These are phyloP conservation scores for Cremastobaeus sp. DNA, from an alignment of 2,888 invertebrate genomes.

Conservation along the genomic window DNA sequence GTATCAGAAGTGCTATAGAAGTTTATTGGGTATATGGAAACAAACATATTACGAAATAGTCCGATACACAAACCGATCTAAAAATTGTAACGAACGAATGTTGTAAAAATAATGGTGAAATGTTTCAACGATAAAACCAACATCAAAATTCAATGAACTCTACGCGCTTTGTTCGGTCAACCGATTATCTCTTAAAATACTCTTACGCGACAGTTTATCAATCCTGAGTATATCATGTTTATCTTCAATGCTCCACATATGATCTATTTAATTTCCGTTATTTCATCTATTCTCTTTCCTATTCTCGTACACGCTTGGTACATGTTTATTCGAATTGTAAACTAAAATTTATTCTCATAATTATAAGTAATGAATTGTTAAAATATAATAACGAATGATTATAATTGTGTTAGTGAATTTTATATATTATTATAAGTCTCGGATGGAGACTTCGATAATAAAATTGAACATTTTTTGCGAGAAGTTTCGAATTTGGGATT, in stretches of 20 bases:
- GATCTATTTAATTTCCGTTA: not conserved
- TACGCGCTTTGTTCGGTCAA: slow-evolving; percentile 17
- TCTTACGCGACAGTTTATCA: slow-evolving; percentile 23
- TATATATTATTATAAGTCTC: too few species aligned
- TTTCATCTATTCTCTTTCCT: not conserved
- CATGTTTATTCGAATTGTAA: too few species aligned
- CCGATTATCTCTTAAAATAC: slow-evolving; percentile 19
- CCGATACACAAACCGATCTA: not conserved
- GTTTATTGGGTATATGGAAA: not conserved
- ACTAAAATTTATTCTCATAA: too few species aligned
- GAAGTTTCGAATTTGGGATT: too few species aligned
- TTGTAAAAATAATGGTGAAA: not conserved
- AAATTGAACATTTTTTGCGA: too few species aligned
- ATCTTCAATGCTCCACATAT: slow-evolving; percentile 20
- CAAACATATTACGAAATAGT: not conserved
- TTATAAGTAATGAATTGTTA: too few species aligned
- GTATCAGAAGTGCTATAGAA: slow-evolving; percentile 9
- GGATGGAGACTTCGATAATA: too few species aligned
- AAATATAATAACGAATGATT: too few species aligned
- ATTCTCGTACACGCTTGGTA: not conserved
- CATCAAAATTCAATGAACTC: slow-evolving; percentile 23
- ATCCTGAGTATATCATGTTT: slow-evolving; percentile 7
- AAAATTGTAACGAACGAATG: not conserved
- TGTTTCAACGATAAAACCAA: slow-evolving; percentile 10
- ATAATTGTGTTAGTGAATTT: too few species aligned